Percentiles rank a stretch among this genome's conserved stretches.
These are phyloP conservation scores for Lordiphosa fenestrarum DNA, from an alignment of 2,888 invertebrate species.

Conservation along the genomic window DNA sequence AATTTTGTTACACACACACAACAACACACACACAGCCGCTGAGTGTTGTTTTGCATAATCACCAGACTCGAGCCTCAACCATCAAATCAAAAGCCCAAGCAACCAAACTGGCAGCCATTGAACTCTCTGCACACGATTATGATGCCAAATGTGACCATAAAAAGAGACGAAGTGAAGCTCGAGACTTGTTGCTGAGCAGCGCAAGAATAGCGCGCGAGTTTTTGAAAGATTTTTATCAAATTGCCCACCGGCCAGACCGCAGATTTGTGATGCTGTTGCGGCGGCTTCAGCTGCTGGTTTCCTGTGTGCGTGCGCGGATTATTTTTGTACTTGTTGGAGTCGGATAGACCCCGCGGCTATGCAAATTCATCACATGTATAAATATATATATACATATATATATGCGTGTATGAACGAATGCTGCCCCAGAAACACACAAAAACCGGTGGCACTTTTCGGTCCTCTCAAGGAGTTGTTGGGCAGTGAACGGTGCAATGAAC, in stretches of 20 bases:
- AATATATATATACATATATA: not conserved
- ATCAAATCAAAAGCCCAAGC: slow-evolving; percentile 15
- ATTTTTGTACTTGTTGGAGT: slow-evolving; percentile 40
- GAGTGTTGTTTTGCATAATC: slow-evolving; percentile 43
- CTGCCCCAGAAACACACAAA: slow-evolving; percentile 66
- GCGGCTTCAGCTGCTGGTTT: slow-evolving; percentile 37
- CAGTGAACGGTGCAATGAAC: slow-evolving; percentile 55
- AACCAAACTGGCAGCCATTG: slow-evolving; percentile 49
- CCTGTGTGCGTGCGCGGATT: slow-evolving; percentile 55
- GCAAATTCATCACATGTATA: slow-evolving; percentile 57
- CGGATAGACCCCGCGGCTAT: slow-evolving; percentile 43
- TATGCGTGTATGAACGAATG: slow-evolving; percentile 7
- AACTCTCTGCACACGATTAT: slow-evolving; percentile 59
- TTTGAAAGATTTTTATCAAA: slow-evolving; percentile 58
- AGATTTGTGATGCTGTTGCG: slow-evolving; percentile 46
- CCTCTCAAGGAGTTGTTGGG: slow-evolving; percentile 18
- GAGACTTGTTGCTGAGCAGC: slow-evolving; percentile 50
- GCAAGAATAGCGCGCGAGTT: slow-evolving; percentile 11
- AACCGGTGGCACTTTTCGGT: slow-evolving; percentile 62
- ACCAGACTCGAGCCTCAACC: slow-evolving; percentile 18
- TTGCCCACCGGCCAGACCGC: slow-evolving; percentile 49
- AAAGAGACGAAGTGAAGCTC: slow-evolving; percentile 25
- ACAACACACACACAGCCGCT: too few species aligned
- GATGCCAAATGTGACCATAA: slow-evolving; percentile 61
- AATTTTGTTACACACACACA: slow-evolving; percentile 34